Percentiles rank a stretch among this genome's conserved stretches.
Evolutionary conservation across 2,888 invertebrate genomes (phyloP).

Genomic region (Hybos culiciformis): DNA sequence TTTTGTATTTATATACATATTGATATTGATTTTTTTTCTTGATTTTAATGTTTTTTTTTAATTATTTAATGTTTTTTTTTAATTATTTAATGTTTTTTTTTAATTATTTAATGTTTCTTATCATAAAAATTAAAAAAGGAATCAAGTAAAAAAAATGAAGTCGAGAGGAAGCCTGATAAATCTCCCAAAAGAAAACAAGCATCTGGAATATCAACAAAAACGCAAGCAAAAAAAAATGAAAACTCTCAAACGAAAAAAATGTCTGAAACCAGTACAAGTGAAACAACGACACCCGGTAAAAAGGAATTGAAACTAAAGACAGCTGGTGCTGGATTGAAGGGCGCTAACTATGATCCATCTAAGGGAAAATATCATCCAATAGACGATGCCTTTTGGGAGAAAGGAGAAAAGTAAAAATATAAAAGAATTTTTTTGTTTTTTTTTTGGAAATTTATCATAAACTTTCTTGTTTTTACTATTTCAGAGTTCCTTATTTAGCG

Average conservation of each 20-base stretch:
- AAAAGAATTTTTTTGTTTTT: slow-evolving; percentile 6
- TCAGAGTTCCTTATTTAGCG: slow-evolving; percentile 83
- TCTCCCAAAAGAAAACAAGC: neutral
- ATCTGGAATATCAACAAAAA: slow-evolving; percentile 4
- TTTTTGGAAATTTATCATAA: neutral
- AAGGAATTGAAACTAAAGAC: slow-evolving; percentile 18
- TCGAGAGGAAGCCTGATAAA: neutral
- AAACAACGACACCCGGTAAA: slow-evolving; percentile 3
- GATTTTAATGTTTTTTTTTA: too few relatives aligned
- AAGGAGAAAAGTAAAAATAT: slow-evolving; percentile 47
- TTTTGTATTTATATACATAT: too few relatives aligned
- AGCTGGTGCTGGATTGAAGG: slow-evolving; percentile 19
- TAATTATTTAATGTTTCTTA: too few relatives aligned
- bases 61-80: too few relatives aligned
- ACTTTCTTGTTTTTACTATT: slow-evolving; percentile 16
- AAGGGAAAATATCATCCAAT: slow-evolving; percentile 67
- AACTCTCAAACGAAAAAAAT: neutral
- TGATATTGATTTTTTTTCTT: too few relatives aligned
- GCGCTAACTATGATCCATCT: slow-evolving; percentile 53
- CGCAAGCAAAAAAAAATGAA: slow-evolving; percentile 1
- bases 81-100: too few relatives aligned
- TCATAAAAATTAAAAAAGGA: neutral
- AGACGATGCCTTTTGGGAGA: slow-evolving; percentile 67
- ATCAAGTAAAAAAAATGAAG: neutral
- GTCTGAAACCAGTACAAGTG: neutral